Conservation (phyloP, 2,113 vertebrate genomes). For the Collichthys lucidus region DNA sequence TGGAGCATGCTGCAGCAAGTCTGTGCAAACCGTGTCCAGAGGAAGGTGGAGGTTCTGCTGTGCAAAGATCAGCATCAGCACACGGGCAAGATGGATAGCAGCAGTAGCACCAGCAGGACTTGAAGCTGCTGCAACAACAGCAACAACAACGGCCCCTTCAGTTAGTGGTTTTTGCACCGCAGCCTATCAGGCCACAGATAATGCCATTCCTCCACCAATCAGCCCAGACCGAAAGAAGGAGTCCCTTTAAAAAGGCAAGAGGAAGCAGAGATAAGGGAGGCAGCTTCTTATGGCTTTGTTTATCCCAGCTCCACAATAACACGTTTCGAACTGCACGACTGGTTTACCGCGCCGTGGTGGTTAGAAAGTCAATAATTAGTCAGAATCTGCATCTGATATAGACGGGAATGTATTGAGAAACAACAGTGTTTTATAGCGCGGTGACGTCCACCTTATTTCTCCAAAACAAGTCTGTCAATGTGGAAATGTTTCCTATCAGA, state of each 20-base stretch:
- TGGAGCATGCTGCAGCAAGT: slow-evolving; percentile 38
- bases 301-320: slow-evolving; percentile 71
- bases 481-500: neutral
- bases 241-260: slow-evolving; percentile 62
- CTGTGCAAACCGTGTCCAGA: slow-evolving; percentile 21
- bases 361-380: slow-evolving; percentile 60
- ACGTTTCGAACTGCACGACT: slow-evolving; percentile 43
- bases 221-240: slow-evolving; percentile 46
- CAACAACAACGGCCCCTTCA: slow-evolving; percentile 42
- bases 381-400: slow-evolving; percentile 1
- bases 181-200: slow-evolving; percentile 75
- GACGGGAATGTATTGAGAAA: slow-evolving; percentile 14
- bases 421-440: neutral
- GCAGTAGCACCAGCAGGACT: slow-evolving; percentile 35
- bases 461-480: neutral
- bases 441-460: neutral
- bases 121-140: slow-evolving; percentile 64
- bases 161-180: slow-evolving; percentile 63
- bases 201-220: slow-evolving; percentile 71
- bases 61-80: slow-evolving; percentile 42
- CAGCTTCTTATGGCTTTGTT: slow-evolving; percentile 77
- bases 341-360: slow-evolving; percentile 39
- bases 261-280: slow-evolving; percentile 72
- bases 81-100: slow-evolving; percentile 39
- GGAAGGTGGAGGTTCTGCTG: slow-evolving; percentile 22